phyloP scores from a whole-genome alignment of 2,888 invertebrate species.

The Tortrix viridana region DNA sequence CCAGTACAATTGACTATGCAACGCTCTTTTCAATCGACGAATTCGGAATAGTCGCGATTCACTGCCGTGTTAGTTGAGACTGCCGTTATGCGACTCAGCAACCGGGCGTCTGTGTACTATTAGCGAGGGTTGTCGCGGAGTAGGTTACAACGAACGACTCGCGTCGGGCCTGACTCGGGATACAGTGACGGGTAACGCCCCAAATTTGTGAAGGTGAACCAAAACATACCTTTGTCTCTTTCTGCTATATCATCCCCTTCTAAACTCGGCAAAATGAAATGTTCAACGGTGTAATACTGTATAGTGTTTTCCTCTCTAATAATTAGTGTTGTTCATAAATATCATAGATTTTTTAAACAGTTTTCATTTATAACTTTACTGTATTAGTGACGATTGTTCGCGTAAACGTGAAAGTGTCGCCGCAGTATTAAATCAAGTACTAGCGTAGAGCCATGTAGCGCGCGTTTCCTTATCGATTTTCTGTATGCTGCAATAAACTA shows the following conservation, averaged over 20 bases:
- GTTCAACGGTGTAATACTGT: conserved; percentile 56
- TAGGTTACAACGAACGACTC: conserved; percentile 6
- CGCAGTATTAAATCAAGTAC: conserved; percentile 61
- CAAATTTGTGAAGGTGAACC: conserved; percentile 55
- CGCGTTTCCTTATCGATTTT: conserved; percentile 82
- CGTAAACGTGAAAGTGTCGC: conserved; percentile 59
- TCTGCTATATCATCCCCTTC: conserved; percentile 57
- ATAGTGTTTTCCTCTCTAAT: conserved; percentile 49
- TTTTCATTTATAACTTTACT: conserved; percentile 16
- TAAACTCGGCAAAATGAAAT: conserved; percentile 52
- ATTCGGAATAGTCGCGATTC: neutral
- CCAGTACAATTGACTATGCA: conserved; percentile 33
- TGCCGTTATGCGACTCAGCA: neutral
- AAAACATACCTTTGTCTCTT: conserved; percentile 64
- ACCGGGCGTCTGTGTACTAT: conserved; percentile 12
- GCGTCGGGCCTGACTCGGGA: conserved; percentile 49
- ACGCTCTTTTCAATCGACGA: conserved; percentile 13
- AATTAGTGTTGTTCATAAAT: conserved; percentile 48
- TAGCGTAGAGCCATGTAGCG: conserved; percentile 67
- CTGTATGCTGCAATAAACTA: conserved; percentile 80
- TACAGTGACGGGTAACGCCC: conserved; percentile 61
- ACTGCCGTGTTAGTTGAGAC: conserved; percentile 8
- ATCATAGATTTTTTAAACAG: conserved; percentile 41
- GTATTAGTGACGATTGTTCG: conserved; percentile 48
- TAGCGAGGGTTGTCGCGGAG: conserved; percentile 9